phyloP scores from a whole-genome alignment of 2,888 invertebrate species.

The Ennomos fuscantarius region DNA sequence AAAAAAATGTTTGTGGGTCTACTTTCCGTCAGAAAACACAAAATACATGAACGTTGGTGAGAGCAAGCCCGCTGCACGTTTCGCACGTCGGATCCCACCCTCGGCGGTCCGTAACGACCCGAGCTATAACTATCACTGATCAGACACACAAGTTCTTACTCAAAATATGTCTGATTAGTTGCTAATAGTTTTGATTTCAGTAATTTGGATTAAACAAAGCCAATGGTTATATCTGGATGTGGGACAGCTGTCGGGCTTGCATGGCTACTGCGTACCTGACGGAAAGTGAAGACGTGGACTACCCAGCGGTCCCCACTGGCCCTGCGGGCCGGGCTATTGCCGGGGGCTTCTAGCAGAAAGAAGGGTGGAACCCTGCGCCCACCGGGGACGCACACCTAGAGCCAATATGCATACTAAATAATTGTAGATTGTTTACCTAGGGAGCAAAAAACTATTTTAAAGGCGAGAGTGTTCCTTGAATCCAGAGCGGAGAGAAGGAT shows the following conservation, averaged over 20 bases:
- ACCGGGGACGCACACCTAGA: slow-evolving; percentile 30
- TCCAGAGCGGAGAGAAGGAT: too few species aligned
- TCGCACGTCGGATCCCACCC: neutral
- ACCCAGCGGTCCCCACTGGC: slow-evolving; percentile 28
- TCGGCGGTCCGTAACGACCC: neutral
- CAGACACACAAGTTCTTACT: neutral
- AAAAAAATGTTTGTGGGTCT: slow-evolving; percentile 7
- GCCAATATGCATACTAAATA: slow-evolving; percentile 21
- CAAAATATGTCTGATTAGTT: neutral
- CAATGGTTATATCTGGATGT: slow-evolving; percentile 3
- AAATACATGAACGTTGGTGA: slow-evolving; percentile 13
- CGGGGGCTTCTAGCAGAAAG: slow-evolving; percentile 24
- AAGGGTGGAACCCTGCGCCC: slow-evolving; percentile 21
- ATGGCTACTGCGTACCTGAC: slow-evolving; percentile 32
- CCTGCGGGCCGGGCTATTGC: slow-evolving; percentile 21
- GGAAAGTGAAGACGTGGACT: slow-evolving; percentile 28
- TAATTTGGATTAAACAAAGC: neutral
- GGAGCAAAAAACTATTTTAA: too few species aligned
- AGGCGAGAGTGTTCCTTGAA: too few species aligned
- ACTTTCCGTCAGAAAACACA: slow-evolving; percentile 27
- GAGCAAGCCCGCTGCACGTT: slow-evolving; percentile 17
- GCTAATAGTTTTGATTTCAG: slow-evolving; percentile 5
- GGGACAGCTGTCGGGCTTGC: slow-evolving; percentile 28
- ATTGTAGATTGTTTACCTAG: too few species aligned
- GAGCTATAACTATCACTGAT: neutral